Evolutionary conservation across 1,140 invertebrate genomes (phyloP).

Genomic region (Probaryconus sp.): DNA sequence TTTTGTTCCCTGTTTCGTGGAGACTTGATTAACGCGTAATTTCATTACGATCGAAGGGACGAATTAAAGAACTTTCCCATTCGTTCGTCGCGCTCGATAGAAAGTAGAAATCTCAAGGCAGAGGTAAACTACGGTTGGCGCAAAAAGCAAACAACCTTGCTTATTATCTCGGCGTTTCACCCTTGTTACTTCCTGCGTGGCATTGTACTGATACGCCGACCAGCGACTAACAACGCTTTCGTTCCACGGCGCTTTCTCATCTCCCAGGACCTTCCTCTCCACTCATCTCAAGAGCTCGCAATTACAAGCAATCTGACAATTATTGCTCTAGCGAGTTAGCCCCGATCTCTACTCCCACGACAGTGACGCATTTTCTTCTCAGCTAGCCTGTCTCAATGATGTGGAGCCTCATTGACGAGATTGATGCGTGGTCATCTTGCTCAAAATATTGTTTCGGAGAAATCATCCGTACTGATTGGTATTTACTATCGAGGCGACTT

Average conservation of each 20-base stretch:
- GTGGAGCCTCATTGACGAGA: slow-evolving; percentile 1
- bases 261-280: slow-evolving; percentile 45
- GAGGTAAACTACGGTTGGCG: slow-evolving; percentile 6
- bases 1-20: slow-evolving; percentile 26
- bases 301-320: slow-evolving; percentile 76
- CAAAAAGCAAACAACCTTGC: slow-evolving; percentile 47
- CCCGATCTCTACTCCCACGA: slow-evolving; percentile 55
- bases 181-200: slow-evolving; percentile 46
- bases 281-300: slow-evolving; percentile 73
- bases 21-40: slow-evolving; percentile 45
- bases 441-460: too few relatives aligned
- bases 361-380: slow-evolving; percentile 39
- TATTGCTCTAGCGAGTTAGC: slow-evolving; percentile 65
- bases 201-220: slow-evolving; percentile 66
- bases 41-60: slow-evolving; percentile 19
- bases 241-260: slow-evolving; percentile 51
- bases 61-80: background rate
- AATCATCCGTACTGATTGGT: too few relatives aligned
- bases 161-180: slow-evolving; percentile 55
- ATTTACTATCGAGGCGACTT: too few relatives aligned
- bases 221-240: slow-evolving; percentile 45
- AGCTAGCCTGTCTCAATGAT: slow-evolving; percentile 10
- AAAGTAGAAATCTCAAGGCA: slow-evolving; percentile 14
- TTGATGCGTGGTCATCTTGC: too few relatives aligned
- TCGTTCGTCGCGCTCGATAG: background rate